Base-by-base conservation (phyloP, 2,797 vertebrate species). In the Chelon auratus region DNA sequence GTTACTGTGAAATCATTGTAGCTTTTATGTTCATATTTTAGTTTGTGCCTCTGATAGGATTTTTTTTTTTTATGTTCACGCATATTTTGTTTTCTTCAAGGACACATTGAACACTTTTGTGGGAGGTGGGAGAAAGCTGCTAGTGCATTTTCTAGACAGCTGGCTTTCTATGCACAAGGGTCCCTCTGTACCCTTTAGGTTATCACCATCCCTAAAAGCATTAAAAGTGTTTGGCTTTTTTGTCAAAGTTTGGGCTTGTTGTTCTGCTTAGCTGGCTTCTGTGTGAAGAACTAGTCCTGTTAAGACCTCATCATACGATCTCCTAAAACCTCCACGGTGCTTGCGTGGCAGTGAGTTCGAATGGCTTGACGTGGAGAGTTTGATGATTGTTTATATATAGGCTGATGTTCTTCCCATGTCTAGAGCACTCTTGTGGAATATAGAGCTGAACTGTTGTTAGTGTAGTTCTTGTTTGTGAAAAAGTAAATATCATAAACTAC, bases 251-350 rank as follows among this genome's bases (percentile, higher is more conserved):
- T 57, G 13, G 47, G 33, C 50, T 71, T 79, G 51, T 57, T 71
- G 54, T 59, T 33, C 47, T 47, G 33, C 50, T 70, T 62, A 8
- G 17, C 59, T 68, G 68, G 66, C 48, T 37, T 80, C 56, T 54
- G 47, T 75, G 79, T 68, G 61, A 87, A 72, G 54, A 66, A 72
- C 70, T 76, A 72, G 80, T 81, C 77, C 72, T 81, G 75, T 83
- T 86, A 77, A 79, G 63, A 61, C 82, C 76, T 85, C 81, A 82
- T 81, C 60, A 57, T 58, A 42, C 52, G 88, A 92, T 92, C 89
- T 82, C 80, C 78, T 92, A 82, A 83, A 60, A 81, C 37, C 20
- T 70, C 42, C 11, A 63, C 61, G 40, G 17, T 48, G 14, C 40
- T 8, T 17, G 9, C 51, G 40, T 62, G 30, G 26, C 42, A 26